These are phyloP conservation scores for Zaprionus taronus DNA, from an alignment of 1,140 invertebrate species.

Conservation along the genomic window DNA sequence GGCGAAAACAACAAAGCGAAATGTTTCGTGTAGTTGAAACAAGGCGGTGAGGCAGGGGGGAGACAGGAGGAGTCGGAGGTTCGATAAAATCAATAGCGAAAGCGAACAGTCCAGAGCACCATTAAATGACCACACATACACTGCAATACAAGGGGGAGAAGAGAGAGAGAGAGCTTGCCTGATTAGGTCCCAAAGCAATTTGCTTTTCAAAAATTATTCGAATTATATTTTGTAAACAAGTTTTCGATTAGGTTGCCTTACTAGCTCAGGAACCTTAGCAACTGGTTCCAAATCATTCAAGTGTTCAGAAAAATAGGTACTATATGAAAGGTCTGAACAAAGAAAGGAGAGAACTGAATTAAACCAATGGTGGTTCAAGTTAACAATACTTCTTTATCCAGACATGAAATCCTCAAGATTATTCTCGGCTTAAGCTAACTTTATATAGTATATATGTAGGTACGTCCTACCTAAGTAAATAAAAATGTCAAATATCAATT, in stretches of 20 bases:
- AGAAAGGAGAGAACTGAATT: no score
- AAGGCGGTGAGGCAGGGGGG: no score
- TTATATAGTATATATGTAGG: no score
- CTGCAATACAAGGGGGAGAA: neutral
- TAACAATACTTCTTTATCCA: no score
- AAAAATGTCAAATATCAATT: no score
- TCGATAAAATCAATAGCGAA: constrained; percentile 25
- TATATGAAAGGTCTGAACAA: no score
- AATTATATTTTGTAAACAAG: constrained; percentile 10
- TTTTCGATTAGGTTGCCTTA: neutral
- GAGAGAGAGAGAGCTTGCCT: neutral
- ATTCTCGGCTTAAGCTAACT: no score
- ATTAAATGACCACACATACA: constrained; percentile 26
- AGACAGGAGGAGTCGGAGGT: neutral
- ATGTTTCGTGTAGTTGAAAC: constrained; percentile 32
- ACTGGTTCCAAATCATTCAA: neutral
- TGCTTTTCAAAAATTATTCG: constrained; percentile 16
- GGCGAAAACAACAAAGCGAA: constrained; percentile 62
- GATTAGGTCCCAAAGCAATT: constrained; percentile 33
- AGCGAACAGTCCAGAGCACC: neutral
- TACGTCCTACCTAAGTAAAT: no score
- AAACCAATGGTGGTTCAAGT: no score
- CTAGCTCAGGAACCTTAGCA: neutral
- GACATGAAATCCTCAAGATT: no score
- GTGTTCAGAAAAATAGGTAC: no score